Base-by-base conservation (phyloP, 2,113 vertebrate genomes). In the Morphnarchus princeps region DNA sequence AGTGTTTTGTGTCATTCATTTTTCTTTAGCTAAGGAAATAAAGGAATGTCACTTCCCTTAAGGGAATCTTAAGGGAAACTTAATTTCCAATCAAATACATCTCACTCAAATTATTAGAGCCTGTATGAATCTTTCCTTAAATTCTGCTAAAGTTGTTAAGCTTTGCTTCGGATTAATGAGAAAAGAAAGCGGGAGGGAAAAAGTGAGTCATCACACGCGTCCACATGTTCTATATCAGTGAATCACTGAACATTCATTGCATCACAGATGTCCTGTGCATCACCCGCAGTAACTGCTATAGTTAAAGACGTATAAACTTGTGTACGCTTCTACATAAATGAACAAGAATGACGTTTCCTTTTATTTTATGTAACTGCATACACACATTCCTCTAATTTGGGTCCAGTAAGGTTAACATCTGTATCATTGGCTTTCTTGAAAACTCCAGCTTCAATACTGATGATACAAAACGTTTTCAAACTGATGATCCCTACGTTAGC, bases 201-300 rank as follows among this genome's bases (percentile, higher is more conserved):
- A 86, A 89, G 16, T 97, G 96, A 96, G 74, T 97, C 95, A 96
- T 43, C 92, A 38, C 43, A 66, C 1, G 7, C 28, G 8, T 83
- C 50, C 63, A 90, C 76, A 16, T 67, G 88, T 50, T 71, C 55
- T 47, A 29, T 86, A 67, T 91, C 95, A 92, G 76, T 93, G 95
- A 96, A 80, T 95, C 96, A 96, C 82, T 36, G 93, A 82, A 67
- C 82, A 42, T 59, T 89, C 67, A 22, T 78, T 96, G 88, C 96
- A 96, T 97, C 96, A 96, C 86, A 92, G 79, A 93, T 81, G 96
- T 95, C 96, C 96, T 4, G 0, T 83, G 72, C 76, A 89, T 82
- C 74, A 61, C 62, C 24, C 77, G 0, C 57, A 55, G 61, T 67
- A 89, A 82, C 81, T 79, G 6, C 19, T 12, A 52, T 0, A 74